Percentiles rank a stretch among this genome's conserved stretches.
These are phyloP conservation scores for Galaxea fascicularis DNA, from an alignment of 92 coral and sea anemone genomes.

Conservation along the genomic window DNA sequence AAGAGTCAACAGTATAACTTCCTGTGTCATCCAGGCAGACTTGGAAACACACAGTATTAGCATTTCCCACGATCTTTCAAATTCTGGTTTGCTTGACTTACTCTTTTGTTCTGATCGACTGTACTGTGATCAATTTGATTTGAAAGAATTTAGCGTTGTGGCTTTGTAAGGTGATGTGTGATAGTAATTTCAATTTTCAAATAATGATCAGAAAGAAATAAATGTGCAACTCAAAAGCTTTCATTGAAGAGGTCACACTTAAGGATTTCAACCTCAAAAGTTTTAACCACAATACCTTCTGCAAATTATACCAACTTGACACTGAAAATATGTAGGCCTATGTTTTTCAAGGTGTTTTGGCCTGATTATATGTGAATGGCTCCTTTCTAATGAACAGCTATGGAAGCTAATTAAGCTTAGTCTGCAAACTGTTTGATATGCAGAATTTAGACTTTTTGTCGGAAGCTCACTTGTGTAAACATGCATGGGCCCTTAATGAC, in stretches of 20 bases:
- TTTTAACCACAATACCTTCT: not conserved
- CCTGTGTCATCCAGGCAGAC: not conserved
- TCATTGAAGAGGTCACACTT: not conserved
- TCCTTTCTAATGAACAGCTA: not conserved
- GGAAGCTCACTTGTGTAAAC: slow-evolving; percentile 23
- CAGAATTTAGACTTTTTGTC: not conserved
- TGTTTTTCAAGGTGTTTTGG: not conserved
- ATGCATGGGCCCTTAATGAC: slow-evolving; percentile 1
- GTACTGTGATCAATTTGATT: not conserved
- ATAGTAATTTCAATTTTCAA: not conserved
- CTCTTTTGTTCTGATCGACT: slow-evolving; percentile 22
- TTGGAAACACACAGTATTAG: not conserved
- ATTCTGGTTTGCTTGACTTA: slow-evolving; percentile 29
- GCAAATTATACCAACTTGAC: not conserved
- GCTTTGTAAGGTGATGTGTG: not conserved
- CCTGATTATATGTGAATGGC: not conserved
- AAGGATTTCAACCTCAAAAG: not conserved
- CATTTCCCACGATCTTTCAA: slow-evolving; percentile 48
- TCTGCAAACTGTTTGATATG: not conserved
- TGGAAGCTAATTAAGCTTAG: slow-evolving; percentile 14
- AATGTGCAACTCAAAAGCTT: not conserved
- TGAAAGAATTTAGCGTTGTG: slow-evolving; percentile 11
- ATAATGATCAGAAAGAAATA: not conserved
- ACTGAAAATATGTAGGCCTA: not conserved
- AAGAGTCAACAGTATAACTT: slow-evolving; percentile 4